Percentiles rank a stretch among this genome's conserved stretches.
phyloP scores from a whole-genome alignment of 1,140 invertebrate genomes.

The Drosophila lowei region DNA sequence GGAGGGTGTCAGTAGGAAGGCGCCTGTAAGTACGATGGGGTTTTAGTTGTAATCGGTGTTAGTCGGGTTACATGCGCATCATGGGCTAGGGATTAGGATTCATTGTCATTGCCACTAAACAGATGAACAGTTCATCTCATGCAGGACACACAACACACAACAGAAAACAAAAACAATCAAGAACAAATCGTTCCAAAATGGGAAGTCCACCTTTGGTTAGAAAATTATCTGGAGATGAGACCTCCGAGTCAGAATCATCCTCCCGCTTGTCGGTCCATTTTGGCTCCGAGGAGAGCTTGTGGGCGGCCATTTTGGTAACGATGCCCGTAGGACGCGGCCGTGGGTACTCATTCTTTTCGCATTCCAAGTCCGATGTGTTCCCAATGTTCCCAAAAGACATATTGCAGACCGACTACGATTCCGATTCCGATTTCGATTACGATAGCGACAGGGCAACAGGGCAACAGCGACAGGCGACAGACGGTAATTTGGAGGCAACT shows the following conservation, averaged over 20 bases:
- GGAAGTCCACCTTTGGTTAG: constrained; percentile 85
- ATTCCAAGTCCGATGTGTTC: constrained; percentile 80
- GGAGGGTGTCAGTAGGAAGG: constrained; percentile 92
- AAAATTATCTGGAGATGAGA: constrained; percentile 87
- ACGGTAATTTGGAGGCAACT: constrained; percentile 73
- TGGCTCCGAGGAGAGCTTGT: constrained; percentile 76
- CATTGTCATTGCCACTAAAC: constrained; percentile 15
- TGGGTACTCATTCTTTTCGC: constrained; percentile 79
- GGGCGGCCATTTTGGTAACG: constrained; percentile 75
- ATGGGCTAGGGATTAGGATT: neutral
- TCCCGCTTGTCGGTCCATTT: constrained; percentile 82
- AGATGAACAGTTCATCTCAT: constrained; percentile 4
- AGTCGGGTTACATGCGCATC: constrained; percentile 17
- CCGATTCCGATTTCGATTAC: neutral
- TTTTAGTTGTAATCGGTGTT: constrained; percentile 13
- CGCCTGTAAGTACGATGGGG: constrained; percentile 83
- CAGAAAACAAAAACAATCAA: neutral
- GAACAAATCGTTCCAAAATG: too few species aligned
- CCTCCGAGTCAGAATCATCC: constrained; percentile 87
- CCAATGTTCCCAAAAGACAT: constrained; percentile 76
- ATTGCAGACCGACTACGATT: neutral
- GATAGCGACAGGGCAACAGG: neutral
- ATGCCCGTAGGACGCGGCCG: constrained; percentile 69
- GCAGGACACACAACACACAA: neutral
- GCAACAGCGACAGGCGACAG: constrained; percentile 9